A percentile compares a stretch with the other conserved stretches of the same genome.
phyloP scores from a whole-genome alignment of 92 coral and sea anemone species.

The Blastomussa wellsi region DNA sequence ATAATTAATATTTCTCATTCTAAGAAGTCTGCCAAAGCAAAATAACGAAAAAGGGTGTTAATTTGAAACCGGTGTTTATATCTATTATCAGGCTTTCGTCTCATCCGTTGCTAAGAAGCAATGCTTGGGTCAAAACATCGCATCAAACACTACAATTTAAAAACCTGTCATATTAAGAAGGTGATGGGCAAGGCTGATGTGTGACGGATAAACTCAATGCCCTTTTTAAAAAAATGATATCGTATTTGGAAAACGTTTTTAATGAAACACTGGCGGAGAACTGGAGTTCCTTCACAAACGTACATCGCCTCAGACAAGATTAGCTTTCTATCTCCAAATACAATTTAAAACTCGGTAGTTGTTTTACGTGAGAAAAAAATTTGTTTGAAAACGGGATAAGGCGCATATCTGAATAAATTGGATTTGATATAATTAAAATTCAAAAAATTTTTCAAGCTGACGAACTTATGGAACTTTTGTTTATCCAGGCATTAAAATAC shows the following conservation, averaged over 20 bases:
- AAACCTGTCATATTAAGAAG: background rate
- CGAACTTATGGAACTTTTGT: background rate
- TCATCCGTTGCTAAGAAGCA: background rate
- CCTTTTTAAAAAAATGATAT: background rate
- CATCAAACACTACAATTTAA: background rate
- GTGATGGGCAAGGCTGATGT: background rate
- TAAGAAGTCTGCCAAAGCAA: background rate
- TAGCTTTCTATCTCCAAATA: background rate
- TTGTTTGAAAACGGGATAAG: background rate
- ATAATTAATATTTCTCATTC: background rate
- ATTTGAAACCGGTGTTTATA: background rate
- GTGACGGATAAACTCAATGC: background rate
- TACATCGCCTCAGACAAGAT: background rate
- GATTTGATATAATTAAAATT: background rate
- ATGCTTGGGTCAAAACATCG: background rate
- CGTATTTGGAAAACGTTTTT: background rate
- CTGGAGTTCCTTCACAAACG: background rate
- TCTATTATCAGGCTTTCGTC: background rate
- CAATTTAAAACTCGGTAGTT: background rate
- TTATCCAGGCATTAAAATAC: no score
- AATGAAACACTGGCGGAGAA: background rate
- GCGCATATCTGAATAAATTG: background rate
- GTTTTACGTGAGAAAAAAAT: background rate
- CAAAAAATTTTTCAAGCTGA: background rate
- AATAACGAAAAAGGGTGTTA: slow-evolving; percentile 2